Evolutionary conservation across 2,888 invertebrate species (phyloP).

Genomic region (Abrostola triplasia): DNA sequence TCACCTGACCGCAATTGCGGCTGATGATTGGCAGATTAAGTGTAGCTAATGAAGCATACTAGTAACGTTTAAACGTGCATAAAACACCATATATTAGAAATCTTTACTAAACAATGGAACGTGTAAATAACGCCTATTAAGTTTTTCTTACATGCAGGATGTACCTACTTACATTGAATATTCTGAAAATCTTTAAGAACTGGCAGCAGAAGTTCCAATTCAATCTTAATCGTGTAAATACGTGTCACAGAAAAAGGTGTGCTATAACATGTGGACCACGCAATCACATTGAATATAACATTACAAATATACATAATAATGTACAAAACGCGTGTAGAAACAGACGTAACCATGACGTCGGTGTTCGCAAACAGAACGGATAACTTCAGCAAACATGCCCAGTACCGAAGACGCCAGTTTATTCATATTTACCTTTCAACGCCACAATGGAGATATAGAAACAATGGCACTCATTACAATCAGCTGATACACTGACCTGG

Average conservation of each 20-base stretch:
- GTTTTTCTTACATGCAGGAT: not conserved
- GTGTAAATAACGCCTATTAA: not conserved
- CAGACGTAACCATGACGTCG: slow-evolving; percentile 47
- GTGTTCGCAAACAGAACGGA: slow-evolving; percentile 45
- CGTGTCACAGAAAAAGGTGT: not conserved
- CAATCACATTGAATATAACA: slow-evolving; percentile 15
- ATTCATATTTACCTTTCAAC: slow-evolving; percentile 39
- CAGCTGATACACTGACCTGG: slow-evolving; percentile 8
- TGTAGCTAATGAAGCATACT: not conserved
- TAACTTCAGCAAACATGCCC: slow-evolving; percentile 43
- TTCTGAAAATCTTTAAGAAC: too few relatives aligned
- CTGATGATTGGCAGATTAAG: not conserved
- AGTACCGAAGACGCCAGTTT: slow-evolving; percentile 19
- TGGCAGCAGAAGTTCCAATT: too few relatives aligned
- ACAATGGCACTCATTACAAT: slow-evolving; percentile 44
- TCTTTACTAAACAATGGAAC: not conserved
- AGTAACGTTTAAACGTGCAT: slow-evolving; percentile 1
- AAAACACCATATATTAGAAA: not conserved
- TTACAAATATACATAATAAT: slow-evolving; percentile 17
- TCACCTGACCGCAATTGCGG: not conserved
- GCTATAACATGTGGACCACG: not conserved
- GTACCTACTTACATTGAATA: too few relatives aligned
- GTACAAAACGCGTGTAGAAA: slow-evolving; percentile 24
- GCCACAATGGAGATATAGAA: slow-evolving; percentile 43
- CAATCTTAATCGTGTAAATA: not conserved